Conservation (phyloP, 1,140 invertebrate genomes). For the Bombus soroeensis region DNA sequence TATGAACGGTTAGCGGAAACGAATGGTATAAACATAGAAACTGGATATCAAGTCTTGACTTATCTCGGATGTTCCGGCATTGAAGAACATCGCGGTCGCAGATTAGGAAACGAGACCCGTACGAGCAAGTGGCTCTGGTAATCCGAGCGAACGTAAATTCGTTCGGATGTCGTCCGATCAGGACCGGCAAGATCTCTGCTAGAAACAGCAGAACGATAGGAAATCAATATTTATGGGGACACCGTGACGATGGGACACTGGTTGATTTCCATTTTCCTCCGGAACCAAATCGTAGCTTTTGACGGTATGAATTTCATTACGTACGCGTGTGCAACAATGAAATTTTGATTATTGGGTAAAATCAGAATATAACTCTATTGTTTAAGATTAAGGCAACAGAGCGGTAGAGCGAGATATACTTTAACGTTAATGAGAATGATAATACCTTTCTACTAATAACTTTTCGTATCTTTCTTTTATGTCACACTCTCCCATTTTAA, state of each 20-base stretch:
- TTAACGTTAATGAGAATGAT: not conserved
- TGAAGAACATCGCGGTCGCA: not conserved
- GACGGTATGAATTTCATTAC: conserved; percentile 5
- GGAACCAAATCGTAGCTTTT: not conserved
- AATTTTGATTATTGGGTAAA: not conserved
- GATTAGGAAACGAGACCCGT: conserved; percentile 7
- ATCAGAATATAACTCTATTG: not conserved
- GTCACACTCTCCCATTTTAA: fast-evolving
- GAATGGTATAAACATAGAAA: not conserved
- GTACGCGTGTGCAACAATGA: not conserved
- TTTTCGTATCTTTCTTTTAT: not conserved
- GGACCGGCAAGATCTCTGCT: not conserved
- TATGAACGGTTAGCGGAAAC: not conserved
- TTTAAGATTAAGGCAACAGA: not conserved
- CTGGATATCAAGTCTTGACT: not conserved
- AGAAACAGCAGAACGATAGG: not conserved
- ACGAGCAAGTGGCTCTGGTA: conserved; percentile 29
- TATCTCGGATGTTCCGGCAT: not conserved
- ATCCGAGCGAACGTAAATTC: conserved; percentile 46
- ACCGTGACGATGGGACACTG: conserved; percentile 13
- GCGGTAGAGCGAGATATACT: not conserved
- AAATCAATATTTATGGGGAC: conserved; percentile 33
- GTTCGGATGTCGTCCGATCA: not conserved
- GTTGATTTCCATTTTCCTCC: conserved; percentile 19
- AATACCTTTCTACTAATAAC: not conserved